Percentiles rank a stretch among this genome's conserved stretches.
These are phyloP conservation scores for Echinarachnius parma DNA, from an alignment of 53 echinoderm and acorn worm species.

Conservation along the genomic window DNA sequence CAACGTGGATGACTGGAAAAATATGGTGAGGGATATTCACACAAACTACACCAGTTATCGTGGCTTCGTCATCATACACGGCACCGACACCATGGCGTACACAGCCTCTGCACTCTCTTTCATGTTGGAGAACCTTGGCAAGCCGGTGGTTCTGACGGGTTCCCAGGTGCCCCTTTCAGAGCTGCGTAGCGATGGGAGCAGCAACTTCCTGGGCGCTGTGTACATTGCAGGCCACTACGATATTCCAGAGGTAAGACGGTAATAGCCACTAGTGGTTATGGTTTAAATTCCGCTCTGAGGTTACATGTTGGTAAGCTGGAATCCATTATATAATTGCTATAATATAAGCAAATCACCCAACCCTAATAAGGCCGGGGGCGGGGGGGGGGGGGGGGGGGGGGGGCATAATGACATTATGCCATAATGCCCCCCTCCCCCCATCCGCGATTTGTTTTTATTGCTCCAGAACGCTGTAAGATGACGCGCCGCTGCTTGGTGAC, in stretches of 20 bases:
- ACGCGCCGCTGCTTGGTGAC: too few species aligned
- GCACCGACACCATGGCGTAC: conserved; percentile 98
- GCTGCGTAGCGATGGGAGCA: conserved; percentile 84
- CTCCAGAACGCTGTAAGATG: too few species aligned
- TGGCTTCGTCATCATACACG: conserved; percentile 94
- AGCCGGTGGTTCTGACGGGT: conserved; percentile 90
- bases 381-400: too few species aligned
- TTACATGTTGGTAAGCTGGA: too few species aligned
- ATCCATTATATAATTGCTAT: too few species aligned
- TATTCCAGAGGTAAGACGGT: conserved; percentile 84
- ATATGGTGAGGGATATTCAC: conserved; percentile 74
- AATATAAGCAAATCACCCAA: too few species aligned
- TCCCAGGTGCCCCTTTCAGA: conserved; percentile 91
- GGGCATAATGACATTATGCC: too few species aligned
- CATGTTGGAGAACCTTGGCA: conserved; percentile 94
- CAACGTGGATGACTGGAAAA: conserved; percentile 73
- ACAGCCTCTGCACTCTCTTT: conserved; percentile 93
- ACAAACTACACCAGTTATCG: conserved; percentile 64
- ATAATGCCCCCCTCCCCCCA: too few species aligned
- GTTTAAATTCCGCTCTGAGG: too few species aligned
- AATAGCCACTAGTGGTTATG: too few species aligned
- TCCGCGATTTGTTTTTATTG: too few species aligned
- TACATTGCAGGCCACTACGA: conserved; percentile 92
- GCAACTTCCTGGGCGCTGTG: conserved; percentile 86
- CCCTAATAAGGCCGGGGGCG: too few species aligned